phyloP scores from a whole-genome alignment of 2,113 vertebrate genomes.

The Epinephelus lanceolatus region DNA sequence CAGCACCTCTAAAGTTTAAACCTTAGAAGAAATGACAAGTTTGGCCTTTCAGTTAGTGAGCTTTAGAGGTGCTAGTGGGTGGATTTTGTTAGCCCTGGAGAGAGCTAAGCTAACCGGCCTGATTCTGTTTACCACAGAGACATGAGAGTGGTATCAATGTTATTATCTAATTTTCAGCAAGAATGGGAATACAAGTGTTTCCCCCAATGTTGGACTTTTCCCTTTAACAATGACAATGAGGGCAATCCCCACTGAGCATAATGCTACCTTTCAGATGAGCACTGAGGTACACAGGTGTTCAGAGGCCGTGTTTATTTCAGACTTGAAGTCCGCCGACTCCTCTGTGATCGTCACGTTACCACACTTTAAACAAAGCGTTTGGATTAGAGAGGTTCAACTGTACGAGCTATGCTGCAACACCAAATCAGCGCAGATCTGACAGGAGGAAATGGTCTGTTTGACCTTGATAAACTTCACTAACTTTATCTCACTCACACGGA shows the following conservation, averaged over 20 bases:
- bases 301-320: background rate
- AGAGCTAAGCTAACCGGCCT: background rate
- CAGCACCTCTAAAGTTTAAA: background rate
- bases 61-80: background rate
- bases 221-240: background rate
- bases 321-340: background rate
- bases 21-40: background rate
- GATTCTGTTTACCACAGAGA: background rate
- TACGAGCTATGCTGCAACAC: background rate
- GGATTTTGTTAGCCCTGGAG: background rate
- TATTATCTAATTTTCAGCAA: background rate
- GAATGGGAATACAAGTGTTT: background rate
- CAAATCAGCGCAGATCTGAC: constrained; percentile 30
- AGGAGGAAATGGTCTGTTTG: constrained; percentile 42
- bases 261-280: background rate
- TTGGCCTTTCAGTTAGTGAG: background rate
- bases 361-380: constrained; percentile 17
- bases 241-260: background rate
- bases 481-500: constrained; percentile 22
- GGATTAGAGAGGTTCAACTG: constrained; percentile 11
- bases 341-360: constrained; percentile 14
- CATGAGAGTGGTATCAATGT: background rate
- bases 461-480: constrained; percentile 48
- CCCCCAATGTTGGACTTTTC: background rate
- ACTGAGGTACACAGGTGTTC: background rate